Conservation (phyloP, 2,113 vertebrate species). For the Monarcha castaneiventris region DNA sequence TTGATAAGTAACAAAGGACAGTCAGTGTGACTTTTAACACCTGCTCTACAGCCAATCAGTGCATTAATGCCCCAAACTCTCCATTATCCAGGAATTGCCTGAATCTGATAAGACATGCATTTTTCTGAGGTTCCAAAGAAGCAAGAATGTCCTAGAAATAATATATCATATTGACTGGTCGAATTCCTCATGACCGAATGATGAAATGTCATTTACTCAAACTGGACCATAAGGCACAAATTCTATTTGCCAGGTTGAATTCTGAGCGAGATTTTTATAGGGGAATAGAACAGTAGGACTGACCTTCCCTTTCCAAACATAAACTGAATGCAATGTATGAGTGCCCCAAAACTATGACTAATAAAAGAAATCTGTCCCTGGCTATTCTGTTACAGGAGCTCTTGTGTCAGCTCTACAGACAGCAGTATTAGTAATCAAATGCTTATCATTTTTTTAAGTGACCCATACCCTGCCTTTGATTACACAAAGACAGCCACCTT, state of each 20-base stretch:
- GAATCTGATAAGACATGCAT: not conserved
- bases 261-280: not conserved
- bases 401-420: not conserved
- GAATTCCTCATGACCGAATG: not conserved
- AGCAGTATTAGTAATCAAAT: not conserved
- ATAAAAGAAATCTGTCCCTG: not conserved
- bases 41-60: not conserved
- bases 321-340: not conserved
- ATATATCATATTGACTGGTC: not conserved
- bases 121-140: not conserved
- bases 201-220: not conserved
- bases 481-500: not conserved
- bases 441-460: not conserved
- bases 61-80: not conserved
- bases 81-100: not conserved
- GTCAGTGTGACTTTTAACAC: not conserved
- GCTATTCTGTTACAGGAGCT: not conserved
- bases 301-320: not conserved
- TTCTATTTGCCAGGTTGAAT: not conserved
- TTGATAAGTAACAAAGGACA: not conserved
- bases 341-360: slow-evolving; percentile 1
- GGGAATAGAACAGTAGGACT: not conserved
- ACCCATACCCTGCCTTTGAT: not conserved
- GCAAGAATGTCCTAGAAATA: not conserved
- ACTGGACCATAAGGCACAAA: not conserved